phyloP scores from a whole-genome alignment of 1,140 invertebrate genomes.

The Drosophila hydei region DNA sequence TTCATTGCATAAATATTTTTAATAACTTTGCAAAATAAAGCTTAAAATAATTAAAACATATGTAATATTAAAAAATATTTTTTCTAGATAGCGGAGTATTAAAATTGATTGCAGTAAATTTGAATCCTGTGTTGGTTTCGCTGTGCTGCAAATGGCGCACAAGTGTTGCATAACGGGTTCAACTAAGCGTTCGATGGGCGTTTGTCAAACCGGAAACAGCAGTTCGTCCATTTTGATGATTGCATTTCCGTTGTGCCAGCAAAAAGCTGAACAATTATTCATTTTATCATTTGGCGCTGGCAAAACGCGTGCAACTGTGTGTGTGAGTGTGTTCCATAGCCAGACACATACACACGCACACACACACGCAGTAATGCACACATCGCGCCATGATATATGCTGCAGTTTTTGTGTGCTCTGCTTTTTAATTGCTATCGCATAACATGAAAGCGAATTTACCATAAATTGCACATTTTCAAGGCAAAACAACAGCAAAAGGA shows the following conservation, averaged over 20 bases:
- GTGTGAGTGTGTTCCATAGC: constrained; percentile 1
- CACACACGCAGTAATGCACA: no score
- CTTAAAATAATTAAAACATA: neutral
- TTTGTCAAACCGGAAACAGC: constrained; percentile 44
- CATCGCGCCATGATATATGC: constrained; percentile 46
- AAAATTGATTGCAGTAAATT: neutral
- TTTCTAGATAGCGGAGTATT: no score
- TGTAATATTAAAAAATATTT: no score
- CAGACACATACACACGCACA: constrained; percentile 16
- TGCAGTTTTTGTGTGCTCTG: constrained; percentile 31
- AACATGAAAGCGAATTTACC: constrained; percentile 49
- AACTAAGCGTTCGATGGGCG: constrained; percentile 27
- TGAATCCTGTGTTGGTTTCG: neutral
- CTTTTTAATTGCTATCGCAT: constrained; percentile 70
- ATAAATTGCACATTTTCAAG: constrained; percentile 69
- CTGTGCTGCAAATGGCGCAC: neutral
- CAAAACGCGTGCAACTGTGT: constrained; percentile 14
- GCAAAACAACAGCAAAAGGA: constrained; percentile 34
- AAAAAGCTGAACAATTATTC: constrained; percentile 45
- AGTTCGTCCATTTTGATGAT: constrained; percentile 39
- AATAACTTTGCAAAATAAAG: neutral
- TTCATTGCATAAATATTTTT: neutral
- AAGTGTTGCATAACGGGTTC: constrained; percentile 21
- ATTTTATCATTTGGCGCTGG: constrained; percentile 52
- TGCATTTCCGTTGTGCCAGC: constrained; percentile 40